Base-by-base conservation (phyloP, 2,113 vertebrate genomes). In the Anarhynchus alexandrinus region DNA sequence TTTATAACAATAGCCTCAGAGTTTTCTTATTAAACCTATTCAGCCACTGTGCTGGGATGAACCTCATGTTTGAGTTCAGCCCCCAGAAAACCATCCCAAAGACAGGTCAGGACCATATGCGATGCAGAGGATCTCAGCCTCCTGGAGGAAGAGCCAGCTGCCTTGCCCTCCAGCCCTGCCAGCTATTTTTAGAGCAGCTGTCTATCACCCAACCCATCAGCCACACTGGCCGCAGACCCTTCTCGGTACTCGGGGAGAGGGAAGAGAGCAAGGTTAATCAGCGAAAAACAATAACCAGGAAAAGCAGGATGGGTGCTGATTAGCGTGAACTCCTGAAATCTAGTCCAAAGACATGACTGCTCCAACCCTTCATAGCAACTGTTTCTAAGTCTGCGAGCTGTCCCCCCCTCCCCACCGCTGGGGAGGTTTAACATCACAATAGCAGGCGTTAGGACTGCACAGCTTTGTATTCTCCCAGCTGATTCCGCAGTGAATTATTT, bases 401-500 rank as follows among this genome's bases (percentile, higher is more conserved):
- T 42, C 59, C 79, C 34, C 30, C 6, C 79, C 34, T 27, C 6
- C 72, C 29, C 55, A 71, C 57, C 55, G 69, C 62, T 66, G 59
- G 6, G 81, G 83, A 76, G 77, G n/a, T 89, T 94, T 96, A 90
- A 55, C 27, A 17, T 72, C 62, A 90, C 72, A 91, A 92, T 70
- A 90, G 43, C 62, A 89, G 77, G 57, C 34, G 15, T 72, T 74
- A 78, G 80, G 49, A 61, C 34, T 82, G 86, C 76, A 32, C 87
- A 47, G 85, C 57, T 87, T 87, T 94, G 81, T 74, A 21, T 62
- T 88, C 67, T 94, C 90, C 57, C 78, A 76, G 38, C 34, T 91
- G 95, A 71, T 93, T 95, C 92, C 82, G 55, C 59, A 77, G 86
- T 92, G 82, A 94, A 91, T 97, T 96, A 88, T 91, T 97, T 95